Evolutionary conservation across 2,113 vertebrate genomes (phyloP).

Genomic region (Ellobius talpinus): DNA sequence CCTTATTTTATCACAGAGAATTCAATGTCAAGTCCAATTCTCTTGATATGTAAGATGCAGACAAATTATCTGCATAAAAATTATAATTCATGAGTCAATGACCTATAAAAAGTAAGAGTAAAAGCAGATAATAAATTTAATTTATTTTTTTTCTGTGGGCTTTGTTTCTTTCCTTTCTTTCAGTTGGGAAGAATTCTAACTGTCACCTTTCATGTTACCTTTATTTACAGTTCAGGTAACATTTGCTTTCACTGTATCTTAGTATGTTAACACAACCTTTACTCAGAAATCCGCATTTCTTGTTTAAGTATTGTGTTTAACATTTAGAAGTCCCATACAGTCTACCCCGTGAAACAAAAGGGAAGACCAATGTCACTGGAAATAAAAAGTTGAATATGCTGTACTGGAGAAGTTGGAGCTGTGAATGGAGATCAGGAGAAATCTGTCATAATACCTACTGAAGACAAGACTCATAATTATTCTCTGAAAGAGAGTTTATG

Average conservation of each 20-base stretch:
- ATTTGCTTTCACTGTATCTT: slow-evolving; percentile 31
- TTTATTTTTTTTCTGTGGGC: background rate
- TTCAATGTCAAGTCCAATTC: background rate
- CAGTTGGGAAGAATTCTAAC: background rate
- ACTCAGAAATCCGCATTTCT: background rate
- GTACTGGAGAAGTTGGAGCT: background rate
- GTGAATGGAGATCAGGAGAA: background rate
- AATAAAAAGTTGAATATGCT: background rate
- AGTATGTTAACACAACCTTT: slow-evolving; percentile 56
- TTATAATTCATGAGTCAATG: background rate
- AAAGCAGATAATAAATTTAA: background rate
- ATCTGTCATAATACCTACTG: background rate
- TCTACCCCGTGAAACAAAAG: slow-evolving; percentile 5
- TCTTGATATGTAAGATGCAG: background rate
- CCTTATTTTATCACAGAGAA: background rate
- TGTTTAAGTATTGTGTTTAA: slow-evolving; percentile 45
- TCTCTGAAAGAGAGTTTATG: background rate
- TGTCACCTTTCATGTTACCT: background rate
- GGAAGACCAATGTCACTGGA: background rate
- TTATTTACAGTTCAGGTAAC: slow-evolving; percentile 37
- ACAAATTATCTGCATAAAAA: background rate
- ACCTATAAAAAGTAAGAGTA: background rate
- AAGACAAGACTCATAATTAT: background rate
- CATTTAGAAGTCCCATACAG: background rate
- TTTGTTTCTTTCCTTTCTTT: background rate